These are phyloP conservation scores for Hypena proboscidalis DNA, from an alignment of 2,888 invertebrate species.

Conservation along the genomic window DNA sequence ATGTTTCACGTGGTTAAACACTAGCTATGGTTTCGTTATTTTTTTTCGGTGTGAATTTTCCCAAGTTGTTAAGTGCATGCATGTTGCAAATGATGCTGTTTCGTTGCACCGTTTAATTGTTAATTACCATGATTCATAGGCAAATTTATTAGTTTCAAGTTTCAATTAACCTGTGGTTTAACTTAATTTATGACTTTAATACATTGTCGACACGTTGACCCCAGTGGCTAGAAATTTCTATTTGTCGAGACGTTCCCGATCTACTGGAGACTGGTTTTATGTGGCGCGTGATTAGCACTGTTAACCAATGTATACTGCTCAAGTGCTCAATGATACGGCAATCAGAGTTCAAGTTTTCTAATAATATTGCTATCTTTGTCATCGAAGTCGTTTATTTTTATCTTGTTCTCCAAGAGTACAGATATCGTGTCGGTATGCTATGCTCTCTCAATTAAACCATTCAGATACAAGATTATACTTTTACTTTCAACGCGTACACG, in stretches of 20 bases:
- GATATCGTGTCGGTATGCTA: slow-evolving; percentile 13
- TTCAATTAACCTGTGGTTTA: slow-evolving; percentile 18
- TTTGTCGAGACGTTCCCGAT: slow-evolving; percentile 26
- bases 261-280: slow-evolving; percentile 35
- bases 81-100: slow-evolving; percentile 44
- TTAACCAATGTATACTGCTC: slow-evolving; percentile 18
- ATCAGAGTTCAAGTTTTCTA: slow-evolving; percentile 26
- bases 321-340: slow-evolving; percentile 27
- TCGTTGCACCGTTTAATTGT: slow-evolving; percentile 47
- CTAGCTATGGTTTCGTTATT: slow-evolving; percentile 57
- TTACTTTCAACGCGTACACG: slow-evolving; percentile 44
- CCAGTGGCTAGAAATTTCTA: slow-evolving; percentile 26
- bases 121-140: slow-evolving; percentile 42
- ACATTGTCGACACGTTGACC: slow-evolving; percentile 37
- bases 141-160: slow-evolving; percentile 22
- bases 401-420: slow-evolving; percentile 17
- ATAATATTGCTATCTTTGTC: slow-evolving; percentile 26
- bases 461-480: slow-evolving; percentile 36
- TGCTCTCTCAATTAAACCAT: slow-evolving; percentile 37
- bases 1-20: slow-evolving; percentile 66
- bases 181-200: slow-evolving; percentile 24
- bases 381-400: slow-evolving; percentile 17
- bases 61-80: slow-evolving; percentile 60
- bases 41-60: slow-evolving; percentile 75
- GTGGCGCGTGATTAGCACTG: slow-evolving; percentile 26